These are phyloP conservation scores for Calliphora vomitoria DNA, from an alignment of 2,888 invertebrate species.

Conservation along the genomic window DNA sequence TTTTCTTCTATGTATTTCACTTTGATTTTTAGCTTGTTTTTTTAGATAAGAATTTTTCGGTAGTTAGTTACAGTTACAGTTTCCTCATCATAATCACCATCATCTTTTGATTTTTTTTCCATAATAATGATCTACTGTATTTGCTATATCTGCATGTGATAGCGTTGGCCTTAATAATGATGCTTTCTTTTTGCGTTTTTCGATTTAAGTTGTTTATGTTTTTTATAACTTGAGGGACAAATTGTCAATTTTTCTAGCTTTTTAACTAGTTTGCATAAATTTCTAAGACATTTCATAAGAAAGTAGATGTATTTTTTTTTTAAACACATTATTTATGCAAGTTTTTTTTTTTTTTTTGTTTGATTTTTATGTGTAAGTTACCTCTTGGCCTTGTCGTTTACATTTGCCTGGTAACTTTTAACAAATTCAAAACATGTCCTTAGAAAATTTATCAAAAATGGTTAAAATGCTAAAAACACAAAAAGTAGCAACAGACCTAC, in stretches of 20 bases:
- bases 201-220: conserved; percentile 20
- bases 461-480: conserved; percentile 3
- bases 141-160: conserved; percentile 48
- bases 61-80: conserved; percentile 15
- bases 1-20: neutral
- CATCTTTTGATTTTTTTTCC: conserved; percentile 10
- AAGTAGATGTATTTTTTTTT: conserved; percentile 5
- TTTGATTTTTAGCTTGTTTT: neutral
- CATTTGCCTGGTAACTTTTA: conserved; percentile 5
- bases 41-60: neutral
- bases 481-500: neutral
- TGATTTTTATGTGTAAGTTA: neutral
- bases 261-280: conserved; percentile 61
- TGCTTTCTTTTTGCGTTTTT: conserved; percentile 23
- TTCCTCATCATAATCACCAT: conserved; percentile 30
- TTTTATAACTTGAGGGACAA: conserved; percentile 47
- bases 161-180: neutral
- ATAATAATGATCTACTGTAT: conserved; percentile 23
- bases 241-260: conserved; percentile 54
- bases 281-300: conserved; percentile 20
- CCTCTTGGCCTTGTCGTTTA: neutral
- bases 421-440: conserved; percentile 61
- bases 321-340: conserved; percentile 17
- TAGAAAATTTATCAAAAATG: conserved; percentile 33
- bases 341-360: neutral